Conservation (phyloP, 2,797 vertebrate genomes). For the Myiotriccus ornatus region DNA sequence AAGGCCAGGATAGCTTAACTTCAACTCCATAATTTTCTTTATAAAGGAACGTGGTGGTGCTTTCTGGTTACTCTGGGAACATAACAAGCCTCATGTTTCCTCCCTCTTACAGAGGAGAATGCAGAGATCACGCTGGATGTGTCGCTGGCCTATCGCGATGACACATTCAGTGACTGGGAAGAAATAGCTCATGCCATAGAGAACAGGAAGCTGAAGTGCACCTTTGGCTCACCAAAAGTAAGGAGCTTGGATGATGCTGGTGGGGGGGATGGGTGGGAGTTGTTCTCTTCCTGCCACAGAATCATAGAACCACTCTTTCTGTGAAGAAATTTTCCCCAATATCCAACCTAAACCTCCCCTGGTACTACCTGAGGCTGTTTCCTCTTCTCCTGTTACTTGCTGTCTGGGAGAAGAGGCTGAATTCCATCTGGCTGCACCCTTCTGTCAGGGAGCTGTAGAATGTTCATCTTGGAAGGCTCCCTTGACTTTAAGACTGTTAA, state of each 20-base stretch:
- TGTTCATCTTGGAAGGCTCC: background rate
- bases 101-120: constrained; percentile 81
- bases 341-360: background rate
- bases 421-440: background rate
- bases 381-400: background rate
- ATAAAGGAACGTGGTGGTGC: fast-evolving
- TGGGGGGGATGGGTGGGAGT: background rate
- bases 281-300: background rate
- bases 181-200: constrained; percentile 90
- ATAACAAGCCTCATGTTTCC: background rate
- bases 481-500: background rate
- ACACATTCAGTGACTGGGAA: constrained; percentile 84
- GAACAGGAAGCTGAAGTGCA: constrained; percentile 89
- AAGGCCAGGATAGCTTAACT: background rate
- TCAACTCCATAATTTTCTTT: fast-evolving
- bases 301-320: fast-evolving
- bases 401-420: background rate
- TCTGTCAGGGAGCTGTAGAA: background rate
- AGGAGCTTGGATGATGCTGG: background rate
- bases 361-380: background rate
- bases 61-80: background rate
- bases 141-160: constrained; percentile 89
- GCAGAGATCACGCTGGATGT: constrained; percentile 88
- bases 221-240: constrained; percentile 86
- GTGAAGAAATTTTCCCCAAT: background rate